These are phyloP conservation scores for cat (Felis catus) DNA, from an alignment of 2,113 vertebrate genomes.

Conservation along the genomic window F.catus_Fca126_mat1.0 CM031419.1:142279001-142279500, in stretches of 20 bases:
- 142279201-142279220: neutral
- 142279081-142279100: neutral
- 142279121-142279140: neutral
- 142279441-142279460: neutral
- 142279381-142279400: slow-evolving; percentile 36
- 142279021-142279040: neutral
- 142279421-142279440: slow-evolving; percentile 26
- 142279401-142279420: neutral
- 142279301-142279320: neutral
- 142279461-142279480: neutral
- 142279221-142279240: neutral
- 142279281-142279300: too few species aligned
- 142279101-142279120: neutral
- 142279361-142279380: neutral
- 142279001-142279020: slow-evolving; percentile 7
- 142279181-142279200: neutral
- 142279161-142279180: neutral
- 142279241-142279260: neutral
- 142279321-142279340: neutral
- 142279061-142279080: neutral
- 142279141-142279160: neutral
- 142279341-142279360: neutral
- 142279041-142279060: neutral
- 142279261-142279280: too few species aligned
- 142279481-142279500: neutral